phyloP scores from a whole-genome alignment of 2,113 vertebrate species.

The Chaetura pelagica region DNA sequence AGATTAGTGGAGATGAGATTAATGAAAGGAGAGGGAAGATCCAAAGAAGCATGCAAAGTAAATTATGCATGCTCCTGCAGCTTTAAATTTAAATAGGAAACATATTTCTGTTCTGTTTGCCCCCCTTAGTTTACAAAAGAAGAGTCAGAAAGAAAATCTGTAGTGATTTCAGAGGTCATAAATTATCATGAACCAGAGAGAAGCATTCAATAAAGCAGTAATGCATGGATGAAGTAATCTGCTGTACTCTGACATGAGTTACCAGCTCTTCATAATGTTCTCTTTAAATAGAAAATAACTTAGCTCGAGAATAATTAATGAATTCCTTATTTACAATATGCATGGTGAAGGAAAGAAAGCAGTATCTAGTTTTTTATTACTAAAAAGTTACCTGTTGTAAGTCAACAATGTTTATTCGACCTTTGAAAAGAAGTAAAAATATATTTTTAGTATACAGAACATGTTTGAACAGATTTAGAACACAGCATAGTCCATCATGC shows the following conservation, averaged over 20 bases:
- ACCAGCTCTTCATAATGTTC: not conserved
- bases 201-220: not conserved
- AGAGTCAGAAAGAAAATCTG: not conserved
- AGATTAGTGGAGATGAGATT: conserved; percentile 7
- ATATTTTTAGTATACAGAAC: not conserved
- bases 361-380: not conserved
- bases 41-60: not conserved
- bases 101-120: not conserved
- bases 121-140: not conserved
- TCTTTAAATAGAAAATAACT: not conserved
- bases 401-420: conserved; percentile 94
- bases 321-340: not conserved
- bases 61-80: not conserved
- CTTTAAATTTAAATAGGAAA: not conserved
- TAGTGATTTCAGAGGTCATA: not conserved
- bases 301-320: not conserved
- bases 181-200: not conserved
- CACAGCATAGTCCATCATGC: not conserved
- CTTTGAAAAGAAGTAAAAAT: conserved; percentile 77
- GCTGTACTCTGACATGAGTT: not conserved
- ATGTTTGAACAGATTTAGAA: not conserved
- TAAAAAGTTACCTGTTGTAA: conserved; percentile 89
- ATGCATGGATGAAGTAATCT: not conserved
- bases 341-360: not conserved
- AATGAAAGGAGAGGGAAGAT: conserved; percentile 14